Base-by-base conservation (phyloP, 2,797 vertebrate genomes). In the Darevskia mixta region DNA sequence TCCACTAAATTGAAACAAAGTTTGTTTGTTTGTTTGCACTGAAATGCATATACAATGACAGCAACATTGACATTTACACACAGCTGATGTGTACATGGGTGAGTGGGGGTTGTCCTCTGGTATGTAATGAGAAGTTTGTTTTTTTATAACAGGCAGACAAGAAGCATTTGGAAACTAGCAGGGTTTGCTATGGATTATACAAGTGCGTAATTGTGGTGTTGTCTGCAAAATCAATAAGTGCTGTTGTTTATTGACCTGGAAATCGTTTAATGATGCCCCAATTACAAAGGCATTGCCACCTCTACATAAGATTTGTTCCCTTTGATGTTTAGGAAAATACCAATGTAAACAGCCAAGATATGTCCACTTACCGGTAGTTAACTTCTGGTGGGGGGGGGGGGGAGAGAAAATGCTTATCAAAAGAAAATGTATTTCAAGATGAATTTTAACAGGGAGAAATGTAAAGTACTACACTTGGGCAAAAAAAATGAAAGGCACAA, bases 201-300 rank as follows among this genome's bases (percentile, higher is more conserved):
- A 82, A 81, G 18, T 55, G 35, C 17, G 29, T 77, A 87, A 27
- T 20, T 86, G 35, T 92, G 10, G 32, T 4, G 4, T 88, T 66
- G 87, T 29, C 76, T 90, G 79, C 88, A 85, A 92, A 92, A 90
- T 82, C 92, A 85, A 61, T 4, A 86, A 8, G 41, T 15, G 8
- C 20, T 82, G 13, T 3, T 71, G 25, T 41, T 82, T 76, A 86
- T 83, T 90, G 86, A 83, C 13, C 85, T 82, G 82, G 17, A 83
- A 84, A 71, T 67, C 4, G 55, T 91, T 83, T 90, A 89, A 69
- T 72, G 5, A 58, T 61, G 41, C 25, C 69, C 6, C 0, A 0
- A 29, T 79, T 92, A 84, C 76, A 88, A 76, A 89, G 90, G 11
- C 8, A 38, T 38, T 86, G 90, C 87, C n/a, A 88, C 18, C 80